phyloP scores from a whole-genome alignment of 2,888 invertebrate species.

The Muscina levida region DNA sequence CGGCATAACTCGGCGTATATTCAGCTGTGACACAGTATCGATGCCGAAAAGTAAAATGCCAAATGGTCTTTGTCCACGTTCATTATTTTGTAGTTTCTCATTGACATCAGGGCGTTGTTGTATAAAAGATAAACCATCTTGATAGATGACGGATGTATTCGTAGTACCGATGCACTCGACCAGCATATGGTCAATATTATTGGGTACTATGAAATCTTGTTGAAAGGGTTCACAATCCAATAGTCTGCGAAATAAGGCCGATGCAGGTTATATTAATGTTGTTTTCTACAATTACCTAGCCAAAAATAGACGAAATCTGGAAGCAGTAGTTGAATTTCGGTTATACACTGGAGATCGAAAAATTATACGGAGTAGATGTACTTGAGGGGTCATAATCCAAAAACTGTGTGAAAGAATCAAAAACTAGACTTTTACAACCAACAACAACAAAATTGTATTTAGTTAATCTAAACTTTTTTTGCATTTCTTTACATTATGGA shows the following conservation, averaged over 20 bases:
- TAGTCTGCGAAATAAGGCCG: conserved; percentile 50
- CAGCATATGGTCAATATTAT: conserved; percentile 49
- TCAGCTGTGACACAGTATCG: conserved; percentile 90
- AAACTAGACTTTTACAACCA: too few relatives aligned
- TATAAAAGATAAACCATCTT: conserved; percentile 81
- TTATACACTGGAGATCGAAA: too few relatives aligned
- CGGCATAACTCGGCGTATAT: conserved; percentile 87
- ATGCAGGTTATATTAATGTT: too few relatives aligned
- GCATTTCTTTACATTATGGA: too few relatives aligned
- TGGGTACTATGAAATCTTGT: conserved; percentile 44
- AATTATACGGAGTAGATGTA: too few relatives aligned
- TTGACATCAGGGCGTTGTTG: conserved; percentile 78
- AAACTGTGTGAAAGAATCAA: too few relatives aligned
- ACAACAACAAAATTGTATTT: too few relatives aligned
- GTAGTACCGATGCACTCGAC: conserved; percentile 75
- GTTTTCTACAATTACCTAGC: too few relatives aligned
- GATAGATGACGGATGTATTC: conserved; percentile 68
- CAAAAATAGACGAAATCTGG: too few relatives aligned
- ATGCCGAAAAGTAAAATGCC: conserved; percentile 89
- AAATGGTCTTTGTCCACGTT: conserved; percentile 79
- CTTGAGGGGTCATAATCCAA: too few relatives aligned
- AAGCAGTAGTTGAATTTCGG: too few relatives aligned
- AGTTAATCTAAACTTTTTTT: too few relatives aligned
- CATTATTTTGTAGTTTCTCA: neutral
- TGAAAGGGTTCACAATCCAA: conserved; percentile 48